A percentile compares a stretch with the other conserved stretches of the same genome.
Evolutionary conservation across 2,797 vertebrate genomes (phyloP).

Genomic region (Streptopelia turtur): DNA sequence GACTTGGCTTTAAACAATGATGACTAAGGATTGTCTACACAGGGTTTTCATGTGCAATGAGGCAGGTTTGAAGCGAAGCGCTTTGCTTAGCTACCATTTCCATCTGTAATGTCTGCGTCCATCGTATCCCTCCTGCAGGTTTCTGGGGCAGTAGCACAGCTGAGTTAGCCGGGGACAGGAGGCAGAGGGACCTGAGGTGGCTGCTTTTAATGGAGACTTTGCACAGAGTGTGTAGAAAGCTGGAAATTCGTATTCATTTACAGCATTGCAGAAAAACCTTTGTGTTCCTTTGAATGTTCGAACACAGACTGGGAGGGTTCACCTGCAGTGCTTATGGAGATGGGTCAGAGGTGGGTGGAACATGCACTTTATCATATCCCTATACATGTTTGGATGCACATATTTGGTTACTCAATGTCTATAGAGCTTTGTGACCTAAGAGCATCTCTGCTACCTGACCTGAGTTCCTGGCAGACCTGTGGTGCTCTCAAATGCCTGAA

Average conservation of each 20-base stretch:
- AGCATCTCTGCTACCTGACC: not conserved
- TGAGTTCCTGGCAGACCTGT: not conserved
- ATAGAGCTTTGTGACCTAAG: not conserved
- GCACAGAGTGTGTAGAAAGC: not conserved
- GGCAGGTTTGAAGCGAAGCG: not conserved
- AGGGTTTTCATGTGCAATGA: not conserved
- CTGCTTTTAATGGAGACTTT: not conserved
- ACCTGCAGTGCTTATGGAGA: not conserved
- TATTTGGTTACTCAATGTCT: not conserved
- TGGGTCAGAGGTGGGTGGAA: not conserved
- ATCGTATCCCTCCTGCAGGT: not conserved
- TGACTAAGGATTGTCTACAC: constrained; percentile 5
- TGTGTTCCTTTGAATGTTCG: not conserved
- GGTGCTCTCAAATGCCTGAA: not conserved
- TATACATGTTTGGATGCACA: not conserved
- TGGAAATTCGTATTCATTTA: not conserved
- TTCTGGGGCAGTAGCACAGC: not conserved
- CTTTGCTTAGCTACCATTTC: not conserved
- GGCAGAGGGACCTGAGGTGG: not conserved
- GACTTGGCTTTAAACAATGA: not conserved
- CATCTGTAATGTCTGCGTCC: not conserved
- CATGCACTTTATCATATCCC: not conserved
- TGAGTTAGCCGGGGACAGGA: not conserved
- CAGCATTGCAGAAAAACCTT: not conserved
- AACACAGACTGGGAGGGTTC: not conserved